A percentile compares a stretch with the other conserved stretches of the same genome.
Conservation (phyloP, 2,888 invertebrate species). For the Drosophila histrio region DNA sequence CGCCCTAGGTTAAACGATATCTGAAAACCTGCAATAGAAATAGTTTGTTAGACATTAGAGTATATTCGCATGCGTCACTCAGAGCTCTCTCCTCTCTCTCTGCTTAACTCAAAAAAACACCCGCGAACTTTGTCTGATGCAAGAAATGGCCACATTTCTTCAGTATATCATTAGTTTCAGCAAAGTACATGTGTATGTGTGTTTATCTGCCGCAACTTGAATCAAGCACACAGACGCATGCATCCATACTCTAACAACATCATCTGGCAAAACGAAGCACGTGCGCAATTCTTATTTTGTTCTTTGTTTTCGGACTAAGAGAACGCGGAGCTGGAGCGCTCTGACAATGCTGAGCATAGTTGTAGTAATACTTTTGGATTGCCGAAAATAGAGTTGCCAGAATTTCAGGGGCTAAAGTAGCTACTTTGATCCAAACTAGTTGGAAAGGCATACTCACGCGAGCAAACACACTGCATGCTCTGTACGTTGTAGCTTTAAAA, state of each 20-base stretch:
- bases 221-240: background rate
- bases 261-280: conserved; percentile 9
- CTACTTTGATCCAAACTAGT: too few relatives aligned
- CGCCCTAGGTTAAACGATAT: conserved; percentile 9
- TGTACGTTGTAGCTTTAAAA: too few relatives aligned
- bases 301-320: conserved; percentile 11
- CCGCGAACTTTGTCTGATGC: conserved; percentile 56
- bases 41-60: background rate
- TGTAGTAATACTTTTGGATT: background rate
- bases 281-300: conserved; percentile 9
- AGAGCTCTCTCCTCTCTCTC: background rate
- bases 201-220: background rate
- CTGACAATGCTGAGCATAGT: background rate
- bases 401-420: too few relatives aligned
- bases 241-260: background rate
- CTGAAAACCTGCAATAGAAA: conserved; percentile 23
- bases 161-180: conserved; percentile 8
- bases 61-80: conserved; percentile 1
- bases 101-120: background rate
- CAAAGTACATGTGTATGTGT: background rate
- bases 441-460: too few relatives aligned
- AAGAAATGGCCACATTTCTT: conserved; percentile 59
- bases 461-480: too few relatives aligned
- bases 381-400: too few relatives aligned
- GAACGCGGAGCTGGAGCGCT: background rate